Conservation (phyloP, 2,888 invertebrate species). For the Cheilosia pagana region DNA sequence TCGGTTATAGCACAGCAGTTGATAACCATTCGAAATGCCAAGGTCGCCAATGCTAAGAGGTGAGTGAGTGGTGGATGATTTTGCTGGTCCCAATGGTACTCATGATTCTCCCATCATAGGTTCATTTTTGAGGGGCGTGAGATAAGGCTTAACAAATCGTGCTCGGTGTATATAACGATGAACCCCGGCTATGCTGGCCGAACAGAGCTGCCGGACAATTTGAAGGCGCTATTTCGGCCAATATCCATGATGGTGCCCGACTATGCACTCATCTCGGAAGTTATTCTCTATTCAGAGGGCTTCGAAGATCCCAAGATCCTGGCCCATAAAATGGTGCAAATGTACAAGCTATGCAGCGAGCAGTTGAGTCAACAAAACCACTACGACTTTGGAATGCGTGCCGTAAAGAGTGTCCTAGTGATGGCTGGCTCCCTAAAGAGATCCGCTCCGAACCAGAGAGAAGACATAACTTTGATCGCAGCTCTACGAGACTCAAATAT, state of each 20-base stretch:
- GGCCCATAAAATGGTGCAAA: constrained; percentile 96
- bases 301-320: constrained; percentile 94
- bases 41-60: constrained; percentile 86
- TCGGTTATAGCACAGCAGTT: constrained; percentile 95
- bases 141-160: constrained; percentile 91
- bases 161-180: constrained; percentile 96
- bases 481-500: constrained; percentile 95
- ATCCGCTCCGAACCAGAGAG: constrained; percentile 92
- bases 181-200: constrained; percentile 96
- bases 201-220: constrained; percentile 94
- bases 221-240: constrained; percentile 93
- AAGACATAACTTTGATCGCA: constrained; percentile 92
- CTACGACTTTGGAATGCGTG: constrained; percentile 97
- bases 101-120: constrained; percentile 80
- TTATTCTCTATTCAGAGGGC: constrained; percentile 96
- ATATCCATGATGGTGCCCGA: constrained; percentile 97
- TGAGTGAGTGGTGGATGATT: constrained; percentile 43
- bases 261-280: constrained; percentile 94
- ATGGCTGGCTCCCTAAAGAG: constrained; percentile 96
- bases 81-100: not conserved
- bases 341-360: constrained; percentile 96
- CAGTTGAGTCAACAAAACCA: constrained; percentile 96
- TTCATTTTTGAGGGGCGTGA: constrained; percentile 96
- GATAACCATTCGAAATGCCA: constrained; percentile 94
- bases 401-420: constrained; percentile 95